Conservation (phyloP, 2,113 vertebrate genomes). For the Labeo catla region DNA sequence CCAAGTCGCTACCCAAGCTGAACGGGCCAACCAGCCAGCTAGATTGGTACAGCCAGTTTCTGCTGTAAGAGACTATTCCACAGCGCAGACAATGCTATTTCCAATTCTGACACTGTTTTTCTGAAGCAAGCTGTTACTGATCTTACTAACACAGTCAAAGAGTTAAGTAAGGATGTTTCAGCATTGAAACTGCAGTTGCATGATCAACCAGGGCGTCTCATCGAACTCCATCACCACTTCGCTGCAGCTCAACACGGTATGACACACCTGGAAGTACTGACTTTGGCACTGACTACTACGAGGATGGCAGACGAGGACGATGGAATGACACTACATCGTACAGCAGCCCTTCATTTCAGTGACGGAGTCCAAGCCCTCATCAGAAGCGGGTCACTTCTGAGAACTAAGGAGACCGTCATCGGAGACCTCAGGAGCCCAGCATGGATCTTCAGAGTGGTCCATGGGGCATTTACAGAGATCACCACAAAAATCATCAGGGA, state of each 20-base stretch:
- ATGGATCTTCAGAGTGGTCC: too few species aligned
- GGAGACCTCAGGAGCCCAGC: too few species aligned
- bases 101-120: neutral
- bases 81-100: constrained; percentile 1
- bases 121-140: neutral
- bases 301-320: neutral
- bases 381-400: constrained; percentile 6
- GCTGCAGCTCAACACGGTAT: too few species aligned
- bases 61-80: neutral
- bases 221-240: too few species aligned
- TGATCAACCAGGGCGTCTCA: too few species aligned
- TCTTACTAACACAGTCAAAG: neutral
- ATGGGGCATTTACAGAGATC: too few species aligned
- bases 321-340: neutral
- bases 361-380: constrained; percentile 15
- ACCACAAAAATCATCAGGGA: too few species aligned
- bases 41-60: constrained; percentile 5
- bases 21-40: neutral
- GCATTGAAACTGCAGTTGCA: too few species aligned
- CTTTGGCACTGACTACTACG: neutral
- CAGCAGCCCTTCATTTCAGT: neutral
- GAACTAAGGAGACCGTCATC: too few species aligned
- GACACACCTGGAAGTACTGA: neutral
- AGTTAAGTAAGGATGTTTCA: too few species aligned
- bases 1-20: neutral